Base-by-base conservation (phyloP, 1,140 invertebrate species). In the Brachionus calyciflorus region DNA sequence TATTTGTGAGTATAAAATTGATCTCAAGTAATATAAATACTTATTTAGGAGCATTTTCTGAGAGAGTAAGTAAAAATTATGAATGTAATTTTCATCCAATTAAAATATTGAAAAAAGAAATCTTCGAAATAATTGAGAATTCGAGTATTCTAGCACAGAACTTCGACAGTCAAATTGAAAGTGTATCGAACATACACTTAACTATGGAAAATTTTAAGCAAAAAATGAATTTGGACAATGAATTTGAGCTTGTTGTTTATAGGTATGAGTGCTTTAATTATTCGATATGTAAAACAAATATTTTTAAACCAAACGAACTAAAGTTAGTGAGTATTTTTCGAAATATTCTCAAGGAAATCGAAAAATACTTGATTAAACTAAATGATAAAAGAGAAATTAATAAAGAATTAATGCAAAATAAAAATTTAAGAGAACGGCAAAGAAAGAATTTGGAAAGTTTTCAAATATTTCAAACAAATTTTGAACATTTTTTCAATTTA, bases 1-100 rank as follows among this genome's bases (percentile, higher is more conserved):
- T 51, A 24, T 73, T 37, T 26, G 2, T 51, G 14, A 21, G n/a
- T 17, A 55, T 26, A 4, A 30, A 73, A 40, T 17, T 73, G 2
- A 46, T 28, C 19, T 28, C 41, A 19, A 26, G 1, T 4, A 14
- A 51, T 19, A n/a, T 30, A 6, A 70, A 53, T 26, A 10, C 1
- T 5, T 19, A 73, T 51, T 70, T 70, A 17, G 17, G 14, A 10
- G 9, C 24, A 3, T 30, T 51, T 5, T 19, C 28, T 6, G 21
- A 51, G 19, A 57, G 2, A 10, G 3, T 28, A 6, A 9, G 3
- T 7, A n/a, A n/a, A n/a, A 21, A 0, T 7, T 73, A 73, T 41
- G 69, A 73, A 41, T 37, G 9, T 14, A 73, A 51, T 40, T 73
- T 73, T 40, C 69, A 73, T 51, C 69, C 69, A 40, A 51, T 73